A percentile compares a stretch with the other conserved stretches of the same genome.
Conservation (phyloP, 2,888 invertebrate species). For the Tanypteryx hageni region DNA sequence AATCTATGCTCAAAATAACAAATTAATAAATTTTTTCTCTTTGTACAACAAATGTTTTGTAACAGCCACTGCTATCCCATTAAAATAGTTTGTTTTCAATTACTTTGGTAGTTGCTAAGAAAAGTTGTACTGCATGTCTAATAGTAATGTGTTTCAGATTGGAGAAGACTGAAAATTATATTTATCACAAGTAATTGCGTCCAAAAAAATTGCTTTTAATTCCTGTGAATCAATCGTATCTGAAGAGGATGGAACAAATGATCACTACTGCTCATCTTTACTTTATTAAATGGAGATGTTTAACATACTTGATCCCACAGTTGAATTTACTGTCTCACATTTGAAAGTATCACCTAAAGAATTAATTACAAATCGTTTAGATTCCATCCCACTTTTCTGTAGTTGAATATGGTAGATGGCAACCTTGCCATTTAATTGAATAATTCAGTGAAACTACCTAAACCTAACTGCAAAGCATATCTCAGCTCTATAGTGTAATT, state of each 20-base stretch:
- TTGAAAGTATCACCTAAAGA: constrained; percentile 30
- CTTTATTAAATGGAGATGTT: background rate
- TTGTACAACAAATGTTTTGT: background rate
- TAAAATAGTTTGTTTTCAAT: background rate
- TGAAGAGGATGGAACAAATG: background rate
- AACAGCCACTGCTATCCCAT: background rate
- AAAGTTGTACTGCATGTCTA: constrained; percentile 49
- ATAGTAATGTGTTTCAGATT: constrained; percentile 35
- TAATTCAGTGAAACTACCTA: constrained; percentile 53
- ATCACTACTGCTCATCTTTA: constrained; percentile 29
- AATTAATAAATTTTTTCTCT: background rate
- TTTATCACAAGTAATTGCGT: constrained; percentile 57
- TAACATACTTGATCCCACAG: constrained; percentile 4
- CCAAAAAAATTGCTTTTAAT: constrained; percentile 49
- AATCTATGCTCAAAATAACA: background rate
- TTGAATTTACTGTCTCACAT: constrained; percentile 39
- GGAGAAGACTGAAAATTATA: constrained; percentile 57
- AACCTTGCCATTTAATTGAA: constrained; percentile 40
- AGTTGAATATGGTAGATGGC: constrained; percentile 45
- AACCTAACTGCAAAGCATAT: constrained; percentile 58
- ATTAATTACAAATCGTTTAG: constrained; percentile 39
- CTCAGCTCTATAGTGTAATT: constrained; percentile 57
- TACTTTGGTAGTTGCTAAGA: constrained; percentile 8
- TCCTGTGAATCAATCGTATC: background rate
- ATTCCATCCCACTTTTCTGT: constrained; percentile 37